Evolutionary conservation across 2,797 vertebrate species (phyloP).

Genomic region (Notoglanidium macrostoma): DNA sequence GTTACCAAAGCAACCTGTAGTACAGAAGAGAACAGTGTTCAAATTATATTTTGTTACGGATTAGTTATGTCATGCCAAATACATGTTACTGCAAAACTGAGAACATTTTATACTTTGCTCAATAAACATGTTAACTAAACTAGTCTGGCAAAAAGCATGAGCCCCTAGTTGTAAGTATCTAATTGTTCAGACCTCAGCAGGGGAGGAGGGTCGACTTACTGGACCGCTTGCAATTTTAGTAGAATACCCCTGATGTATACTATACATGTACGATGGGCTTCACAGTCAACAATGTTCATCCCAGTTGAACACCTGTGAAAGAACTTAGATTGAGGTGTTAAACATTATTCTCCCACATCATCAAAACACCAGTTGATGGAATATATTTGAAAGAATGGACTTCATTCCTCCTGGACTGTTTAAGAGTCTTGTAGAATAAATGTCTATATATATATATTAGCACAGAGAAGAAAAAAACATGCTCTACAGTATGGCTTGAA

Average conservation of each 20-base stretch:
- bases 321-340: not conserved
- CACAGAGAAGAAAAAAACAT: not conserved
- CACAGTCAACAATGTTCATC: not conserved
- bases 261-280: not conserved
- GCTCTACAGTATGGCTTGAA: not conserved
- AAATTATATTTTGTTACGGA: no score
- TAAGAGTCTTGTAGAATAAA: not conserved
- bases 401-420: not conserved
- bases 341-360: not conserved
- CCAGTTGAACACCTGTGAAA: not conserved
- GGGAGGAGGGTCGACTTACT: no score
- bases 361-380: not conserved
- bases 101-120: no score
- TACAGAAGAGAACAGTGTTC: no score
- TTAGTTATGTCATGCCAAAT: no score
- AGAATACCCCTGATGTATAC: not conserved
- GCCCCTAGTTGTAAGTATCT: no score
- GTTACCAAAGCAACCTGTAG: no score
- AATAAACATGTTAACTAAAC: no score
- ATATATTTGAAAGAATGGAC: not conserved
- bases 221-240: no score
- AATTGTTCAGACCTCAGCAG: no score
- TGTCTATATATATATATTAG: not conserved
- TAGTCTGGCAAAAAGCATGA: no score
- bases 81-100: no score